These are phyloP conservation scores for Drosophila navojoa DNA, from an alignment of 1,140 invertebrate species.

Conservation along the genomic window DNA sequence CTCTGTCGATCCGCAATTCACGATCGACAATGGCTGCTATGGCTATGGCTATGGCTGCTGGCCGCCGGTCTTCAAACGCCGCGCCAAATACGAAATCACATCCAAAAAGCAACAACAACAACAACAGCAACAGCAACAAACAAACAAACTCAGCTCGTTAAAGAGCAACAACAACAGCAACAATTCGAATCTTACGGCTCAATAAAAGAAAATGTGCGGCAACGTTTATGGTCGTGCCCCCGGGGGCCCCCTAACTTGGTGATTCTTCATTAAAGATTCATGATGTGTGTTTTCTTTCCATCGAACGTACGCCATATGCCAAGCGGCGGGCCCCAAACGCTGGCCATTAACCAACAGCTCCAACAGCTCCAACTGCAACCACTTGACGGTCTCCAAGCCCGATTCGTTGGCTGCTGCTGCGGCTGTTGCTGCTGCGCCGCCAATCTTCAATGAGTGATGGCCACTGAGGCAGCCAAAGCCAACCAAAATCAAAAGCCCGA, in stretches of 20 bases:
- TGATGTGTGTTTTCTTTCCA: slow-evolving; percentile 75
- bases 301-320: slow-evolving; percentile 43
- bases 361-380: slow-evolving; percentile 38
- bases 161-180: slow-evolving; percentile 20
- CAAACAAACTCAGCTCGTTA: slow-evolving; percentile 11
- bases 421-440: slow-evolving; percentile 50
- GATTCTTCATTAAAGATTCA: slow-evolving; percentile 83
- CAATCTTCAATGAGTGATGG: slow-evolving; percentile 62
- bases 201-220: slow-evolving; percentile 78
- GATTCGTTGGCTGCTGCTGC: slow-evolving; percentile 44
- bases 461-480: slow-evolving; percentile 24
- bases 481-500: slow-evolving; percentile 48
- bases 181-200: slow-evolving; percentile 68
- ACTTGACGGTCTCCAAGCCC: slow-evolving; percentile 38
- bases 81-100: slow-evolving; percentile 75
- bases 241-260: slow-evolving; percentile 53
- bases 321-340: slow-evolving; percentile 31
- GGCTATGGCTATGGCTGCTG: slow-evolving; percentile 27
- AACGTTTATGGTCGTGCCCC: slow-evolving; percentile 59
- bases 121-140: background rate
- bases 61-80: slow-evolving; percentile 65
- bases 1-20: slow-evolving; percentile 35
- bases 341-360: slow-evolving; percentile 19
- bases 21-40: slow-evolving; percentile 36
- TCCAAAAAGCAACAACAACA: slow-evolving; percentile 46